These are phyloP conservation scores for Ptychoptera contaminata DNA, from an alignment of 2,888 invertebrate genomes.

Conservation along the genomic window DNA sequence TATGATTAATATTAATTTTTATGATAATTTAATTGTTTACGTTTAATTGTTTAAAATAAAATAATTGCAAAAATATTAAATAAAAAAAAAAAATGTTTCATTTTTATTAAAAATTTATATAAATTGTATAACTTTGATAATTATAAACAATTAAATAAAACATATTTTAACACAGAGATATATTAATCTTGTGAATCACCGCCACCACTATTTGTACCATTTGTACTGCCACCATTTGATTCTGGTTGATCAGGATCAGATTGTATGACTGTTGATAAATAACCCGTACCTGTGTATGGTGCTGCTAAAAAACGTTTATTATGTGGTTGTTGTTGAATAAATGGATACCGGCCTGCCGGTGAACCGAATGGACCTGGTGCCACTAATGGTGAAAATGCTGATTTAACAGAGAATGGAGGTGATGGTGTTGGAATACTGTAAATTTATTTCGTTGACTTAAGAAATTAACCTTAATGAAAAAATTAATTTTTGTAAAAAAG, in stretches of 20 bases:
- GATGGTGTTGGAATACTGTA: constrained; percentile 20
- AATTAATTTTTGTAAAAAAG: neutral
- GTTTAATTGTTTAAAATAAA: no score
- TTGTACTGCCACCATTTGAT: constrained; percentile 20
- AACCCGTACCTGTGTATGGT: constrained; percentile 70
- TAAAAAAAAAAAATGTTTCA: no score
- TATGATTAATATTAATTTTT: no score
- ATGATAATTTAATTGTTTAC: no score
- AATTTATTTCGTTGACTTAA: neutral
- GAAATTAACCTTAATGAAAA: neutral
- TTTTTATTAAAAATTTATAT: no score
- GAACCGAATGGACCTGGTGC: constrained; percentile 31
- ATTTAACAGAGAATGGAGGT: constrained; percentile 33
- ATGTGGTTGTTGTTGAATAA: constrained; percentile 36
- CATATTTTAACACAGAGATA: neutral
- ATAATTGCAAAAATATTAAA: no score
- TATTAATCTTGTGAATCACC: constrained; percentile 29
- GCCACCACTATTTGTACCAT: constrained; percentile 2
- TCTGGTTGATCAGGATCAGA: constrained; percentile 29
- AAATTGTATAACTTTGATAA: no score
- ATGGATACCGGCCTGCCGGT: constrained; percentile 29
- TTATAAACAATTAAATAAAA: no score
- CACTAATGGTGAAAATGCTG: constrained; percentile 64
- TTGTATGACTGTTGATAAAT: constrained; percentile 58
- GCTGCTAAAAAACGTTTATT: constrained; percentile 67